Evolutionary conservation across 2,113 vertebrate genomes (phyloP).

Genomic region (Rhipidura dahli): DNA sequence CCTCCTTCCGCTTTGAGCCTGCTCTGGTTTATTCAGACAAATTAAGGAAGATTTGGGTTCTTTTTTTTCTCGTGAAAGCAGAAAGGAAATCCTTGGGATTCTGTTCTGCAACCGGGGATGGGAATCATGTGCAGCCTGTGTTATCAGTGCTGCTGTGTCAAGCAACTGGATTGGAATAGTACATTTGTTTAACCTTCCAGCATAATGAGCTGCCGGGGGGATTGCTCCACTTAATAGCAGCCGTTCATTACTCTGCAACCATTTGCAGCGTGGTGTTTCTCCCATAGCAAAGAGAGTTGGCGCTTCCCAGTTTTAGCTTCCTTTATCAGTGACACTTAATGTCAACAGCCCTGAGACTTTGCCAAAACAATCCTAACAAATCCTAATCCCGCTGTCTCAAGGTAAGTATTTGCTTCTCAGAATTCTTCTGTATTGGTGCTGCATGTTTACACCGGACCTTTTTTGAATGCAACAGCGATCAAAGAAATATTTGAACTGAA

Average conservation of each 20-base stretch:
- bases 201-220: slow-evolving; percentile 68
- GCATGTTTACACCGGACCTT: slow-evolving; percentile 63
- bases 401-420: slow-evolving; percentile 67
- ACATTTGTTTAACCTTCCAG: slow-evolving; percentile 70
- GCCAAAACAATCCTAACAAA: slow-evolving; percentile 66
- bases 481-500: slow-evolving; percentile 29
- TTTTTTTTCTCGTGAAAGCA: not conserved
- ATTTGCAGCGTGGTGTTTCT: slow-evolving; percentile 60
- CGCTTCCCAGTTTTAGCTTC: slow-evolving; percentile 31
- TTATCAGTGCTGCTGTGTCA: slow-evolving; percentile 32
- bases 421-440: slow-evolving; percentile 63
- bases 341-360: slow-evolving; percentile 63
- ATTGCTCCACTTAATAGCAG: slow-evolving; percentile 68
- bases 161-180: slow-evolving; percentile 64
- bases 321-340: slow-evolving; percentile 56
- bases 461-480: slow-evolving; percentile 44
- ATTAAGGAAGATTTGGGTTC: slow-evolving; percentile 17
- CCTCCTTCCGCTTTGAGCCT: not conserved
- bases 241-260: slow-evolving; percentile 66
- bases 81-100: slow-evolving; percentile 17
- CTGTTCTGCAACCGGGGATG: not conserved
- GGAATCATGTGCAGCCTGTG: not conserved
- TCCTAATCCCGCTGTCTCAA: slow-evolving; percentile 58
- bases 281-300: slow-evolving; percentile 54
- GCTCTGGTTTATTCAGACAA: not conserved